Base-by-base conservation (phyloP, 92 coral and sea anemone species). In the Heliopora coerulea region DNA sequence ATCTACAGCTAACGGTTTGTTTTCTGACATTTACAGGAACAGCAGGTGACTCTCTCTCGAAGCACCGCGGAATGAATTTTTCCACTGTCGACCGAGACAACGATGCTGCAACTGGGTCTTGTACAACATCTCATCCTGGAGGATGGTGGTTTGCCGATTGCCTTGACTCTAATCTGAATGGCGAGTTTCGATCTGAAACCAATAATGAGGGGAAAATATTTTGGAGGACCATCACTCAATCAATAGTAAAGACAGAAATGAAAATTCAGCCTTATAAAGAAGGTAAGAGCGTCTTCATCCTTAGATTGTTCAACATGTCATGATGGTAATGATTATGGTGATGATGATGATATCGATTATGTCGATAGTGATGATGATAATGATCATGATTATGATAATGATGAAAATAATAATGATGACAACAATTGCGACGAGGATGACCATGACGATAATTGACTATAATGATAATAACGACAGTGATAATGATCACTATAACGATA, bases 71-170 rank as follows among this genome's bases (percentile, higher is more conserved):
- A 74, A 89, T 89, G 96, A 70, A 72, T 58, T 89, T 89, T 56
- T 86, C 91, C 10, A 89, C 96, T 9, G 82, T 75, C 41, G 96
- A 89, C 64, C 37, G 20, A 1, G 96, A 86, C 56, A 86, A 89
- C 39, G 90, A 86, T 70, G 83, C 83, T 82, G 52, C 24, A 0
- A 59, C 83, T 0, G 75, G 70, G 10, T 74, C 77, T 37, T 89
- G 96, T 46, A 69, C 96, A n/a, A 56, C 56, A 18, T 82, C 79
- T 30, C 79, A 83, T 75, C 74, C 91, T 0, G 96, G 96, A 19
- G 90, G 85, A 9, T 89, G 96, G 96, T 89, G 96, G 96, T 89
- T 87, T 63, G 82, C 85, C 28, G 77, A 84, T 63, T 89, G 96
- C 49, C 89, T 86, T 63, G 81, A 81, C 3, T 89, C 91, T 3